phyloP scores from a whole-genome alignment of 2,113 vertebrate genomes.

The Cyanistes caeruleus region DNA sequence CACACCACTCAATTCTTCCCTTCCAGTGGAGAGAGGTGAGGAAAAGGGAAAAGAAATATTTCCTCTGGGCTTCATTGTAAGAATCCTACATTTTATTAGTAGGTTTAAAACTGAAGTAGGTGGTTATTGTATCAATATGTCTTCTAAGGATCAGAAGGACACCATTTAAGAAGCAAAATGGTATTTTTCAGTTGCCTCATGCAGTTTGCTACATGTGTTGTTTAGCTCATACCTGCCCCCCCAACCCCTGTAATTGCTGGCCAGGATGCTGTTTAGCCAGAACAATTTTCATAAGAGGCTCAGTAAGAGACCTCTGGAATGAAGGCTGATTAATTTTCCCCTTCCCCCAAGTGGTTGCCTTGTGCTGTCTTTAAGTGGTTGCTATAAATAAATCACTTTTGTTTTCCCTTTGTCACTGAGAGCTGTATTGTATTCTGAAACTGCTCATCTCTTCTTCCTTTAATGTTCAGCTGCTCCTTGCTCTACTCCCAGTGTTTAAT shows the following conservation, averaged over 20 bases:
- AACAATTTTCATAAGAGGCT: neutral
- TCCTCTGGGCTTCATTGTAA: neutral
- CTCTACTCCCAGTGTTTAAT: slow-evolving; percentile 22
- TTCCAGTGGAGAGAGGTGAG: neutral
- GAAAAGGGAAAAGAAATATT: neutral
- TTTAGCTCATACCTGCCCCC: neutral
- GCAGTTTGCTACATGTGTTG: neutral
- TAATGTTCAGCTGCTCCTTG: slow-evolving; percentile 61
- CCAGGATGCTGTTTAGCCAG: neutral
- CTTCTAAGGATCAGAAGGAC: neutral
- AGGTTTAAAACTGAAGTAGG: neutral
- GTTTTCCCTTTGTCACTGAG: slow-evolving; percentile 70
- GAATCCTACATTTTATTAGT: neutral
- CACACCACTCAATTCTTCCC: neutral
- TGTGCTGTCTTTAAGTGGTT: slow-evolving; percentile 73
- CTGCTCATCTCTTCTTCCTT: slow-evolving; percentile 54
- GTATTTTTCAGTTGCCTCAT: neutral
- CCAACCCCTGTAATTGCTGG: neutral
- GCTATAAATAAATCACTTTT: slow-evolving; percentile 76
- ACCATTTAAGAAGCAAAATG: neutral
- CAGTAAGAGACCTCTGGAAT: slow-evolving; percentile 42
- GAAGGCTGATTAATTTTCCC: slow-evolving; percentile 49
- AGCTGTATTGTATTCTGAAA: slow-evolving; percentile 56
- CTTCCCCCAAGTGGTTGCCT: slow-evolving; percentile 65
- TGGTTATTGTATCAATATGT: neutral